Evolutionary conservation across 2,797 vertebrate species (phyloP).

Genomic region (Onychomys torridus): DNA sequence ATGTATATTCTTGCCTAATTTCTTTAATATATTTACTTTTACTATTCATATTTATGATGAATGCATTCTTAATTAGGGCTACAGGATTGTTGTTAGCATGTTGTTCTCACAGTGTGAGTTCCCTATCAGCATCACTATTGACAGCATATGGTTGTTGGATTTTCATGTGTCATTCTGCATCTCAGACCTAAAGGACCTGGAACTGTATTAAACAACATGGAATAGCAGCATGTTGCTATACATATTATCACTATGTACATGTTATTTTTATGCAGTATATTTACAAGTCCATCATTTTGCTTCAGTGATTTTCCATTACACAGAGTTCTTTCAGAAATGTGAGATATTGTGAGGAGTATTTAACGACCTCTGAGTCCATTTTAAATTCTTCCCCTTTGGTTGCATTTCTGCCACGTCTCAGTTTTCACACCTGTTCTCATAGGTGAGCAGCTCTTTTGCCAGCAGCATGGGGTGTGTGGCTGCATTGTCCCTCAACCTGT

Average conservation of each 20-base stretch:
- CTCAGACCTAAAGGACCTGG: background rate
- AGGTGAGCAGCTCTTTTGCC: background rate
- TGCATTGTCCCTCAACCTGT: background rate
- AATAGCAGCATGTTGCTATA: background rate
- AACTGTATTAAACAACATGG: background rate
- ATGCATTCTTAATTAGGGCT: background rate
- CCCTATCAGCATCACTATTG: background rate
- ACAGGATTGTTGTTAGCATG: background rate
- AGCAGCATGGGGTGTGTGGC: too few relatives aligned
- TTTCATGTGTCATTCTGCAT: background rate
- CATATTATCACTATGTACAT: background rate
- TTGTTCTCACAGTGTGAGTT: background rate
- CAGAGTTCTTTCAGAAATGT: background rate
- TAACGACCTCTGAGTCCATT: background rate
- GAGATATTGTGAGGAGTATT: background rate
- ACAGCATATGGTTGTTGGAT: background rate
- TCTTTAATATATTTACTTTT: background rate
- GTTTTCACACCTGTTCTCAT: background rate
- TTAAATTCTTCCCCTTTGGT: background rate
- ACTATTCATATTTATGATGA: conserved; percentile 8
- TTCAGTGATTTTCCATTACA: background rate
- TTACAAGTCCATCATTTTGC: background rate
- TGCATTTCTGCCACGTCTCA: background rate
- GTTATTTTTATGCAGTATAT: background rate
- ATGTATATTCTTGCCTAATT: background rate